Evolutionary conservation across 2,888 invertebrate species (phyloP), one percentile per base, ranked within the genome.

Genomic region (Amphipoea oculea): DNA sequence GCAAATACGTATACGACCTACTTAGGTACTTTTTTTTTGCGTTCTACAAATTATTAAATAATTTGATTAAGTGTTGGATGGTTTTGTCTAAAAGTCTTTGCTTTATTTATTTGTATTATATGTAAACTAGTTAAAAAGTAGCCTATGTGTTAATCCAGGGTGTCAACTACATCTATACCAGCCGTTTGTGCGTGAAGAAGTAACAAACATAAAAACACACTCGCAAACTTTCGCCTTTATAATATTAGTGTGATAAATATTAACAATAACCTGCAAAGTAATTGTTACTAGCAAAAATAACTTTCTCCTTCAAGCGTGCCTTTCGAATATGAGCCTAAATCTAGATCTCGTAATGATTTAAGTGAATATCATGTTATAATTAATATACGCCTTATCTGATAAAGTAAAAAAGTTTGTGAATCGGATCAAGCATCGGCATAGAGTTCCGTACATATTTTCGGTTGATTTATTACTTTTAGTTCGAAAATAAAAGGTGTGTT

Each of bases 291-390:
- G 62, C 12, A 14, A 14, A 14, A 4, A 29, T 29, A 5, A 66
- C 83, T 83, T 69, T 81, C 78, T 69, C 23, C 7, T 11, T 54
- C 48, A 5, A 65, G 51, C 0, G 0, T 17, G n/a, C 60, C 84
- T 78, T 83, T 81, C 78, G 0, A 83, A 81, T 83, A 20, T 12
- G 4, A 60, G 4, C 54, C 45, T 70, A n/a, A 69, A 78, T 83
- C 69, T 83, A 82, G 77, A 63, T 82, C 48, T 14, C 2, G n/a
- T 67, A 14, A 45, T 60, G 54, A 76, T 45, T 51, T 23, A 68
- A 77, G 51, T 69, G 48, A 9, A 12, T 60, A 51, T 70, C 57
- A 23, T 60, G 51, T n/a, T 73, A 42, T 82, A 63, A 82, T 80
- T 75, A 82, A 63, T 76, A 82, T 42, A 62, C 51, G 62, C 2